Base-by-base conservation (phyloP, 2,797 vertebrate genomes). In the Characodon lateralis region DNA sequence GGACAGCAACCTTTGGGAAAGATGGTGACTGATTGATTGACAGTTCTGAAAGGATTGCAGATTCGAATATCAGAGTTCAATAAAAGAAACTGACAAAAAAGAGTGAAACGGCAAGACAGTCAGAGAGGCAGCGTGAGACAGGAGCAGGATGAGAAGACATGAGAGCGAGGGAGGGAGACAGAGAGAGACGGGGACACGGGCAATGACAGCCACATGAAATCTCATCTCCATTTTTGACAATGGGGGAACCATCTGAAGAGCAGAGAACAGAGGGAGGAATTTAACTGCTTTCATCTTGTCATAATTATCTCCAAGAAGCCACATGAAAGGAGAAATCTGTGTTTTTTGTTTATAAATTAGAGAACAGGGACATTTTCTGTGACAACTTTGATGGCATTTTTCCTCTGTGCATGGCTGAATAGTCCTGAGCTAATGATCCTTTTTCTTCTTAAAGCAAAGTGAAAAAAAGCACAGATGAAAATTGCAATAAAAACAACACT, bases 141-240 rank as follows among this genome's bases (percentile, higher is more conserved):
- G 88, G 79, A 87, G 81, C 83, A 87, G 84, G 84, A 84, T 86
- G 77, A 75, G 88, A 85, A 91, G 84, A 86, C 70, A 73, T 51
- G 59, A 83, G 84, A 81, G 82, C 63, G 69, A 61, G 78, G 73
- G 82, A 83, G 83, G 69, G 85, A 75, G 78, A 90, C 83, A 63
- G 77, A 78, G 79, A 77, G 86, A 93, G 89, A 92, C 82, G 72
- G 89, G 88, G 91, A 92, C 87, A 90, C 83, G 86, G 86, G 87
- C 92, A 90, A 83, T 95, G 95, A 95, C 95, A 96, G 94, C 91
- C 92, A 93, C 93, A 89, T 93, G 88, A 95, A 94, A 94, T 90
- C 94, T 94, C 93, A 95, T 95, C 95, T 95, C 92, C 95, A 95
- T 95, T 95, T 95, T 94, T 96, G 95, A 96, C 94, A 95, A 95